Evolutionary conservation across 2,888 invertebrate species (phyloP).

Genomic region (Notodonta ziczac): DNA sequence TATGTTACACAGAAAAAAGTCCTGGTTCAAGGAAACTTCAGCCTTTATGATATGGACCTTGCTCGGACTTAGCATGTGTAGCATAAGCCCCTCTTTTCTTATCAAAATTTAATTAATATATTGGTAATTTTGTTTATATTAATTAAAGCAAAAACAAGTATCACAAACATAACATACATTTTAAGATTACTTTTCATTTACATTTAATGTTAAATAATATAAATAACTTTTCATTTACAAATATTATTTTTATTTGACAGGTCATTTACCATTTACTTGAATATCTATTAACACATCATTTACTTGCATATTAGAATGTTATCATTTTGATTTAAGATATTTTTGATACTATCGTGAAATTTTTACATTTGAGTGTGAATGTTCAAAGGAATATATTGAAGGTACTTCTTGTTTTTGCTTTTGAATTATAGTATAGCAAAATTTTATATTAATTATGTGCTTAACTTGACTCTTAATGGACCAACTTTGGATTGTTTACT

Average conservation of each 20-base stretch:
- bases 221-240: not conserved
- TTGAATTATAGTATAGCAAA: slow-evolving; percentile 32
- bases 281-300: not conserved
- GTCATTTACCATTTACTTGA: slow-evolving; percentile 1
- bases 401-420: slow-evolving; percentile 40
- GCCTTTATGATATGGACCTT: not conserved
- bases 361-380: too few relatives aligned
- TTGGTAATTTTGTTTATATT: slow-evolving; percentile 20
- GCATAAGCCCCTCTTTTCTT: not conserved
- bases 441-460: slow-evolving; percentile 12
- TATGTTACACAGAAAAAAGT: too few relatives aligned
- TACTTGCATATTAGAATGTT: too few relatives aligned
- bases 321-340: too few relatives aligned
- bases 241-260: not conserved
- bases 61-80: not conserved
- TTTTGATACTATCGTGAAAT: too few relatives aligned
- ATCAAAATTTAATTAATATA: slow-evolving; percentile 22
- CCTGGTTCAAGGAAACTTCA: not conserved
- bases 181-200: not conserved
- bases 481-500: not conserved
- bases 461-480: not conserved
- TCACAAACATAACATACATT: not conserved
- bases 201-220: not conserved
- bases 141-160: slow-evolving; percentile 43
- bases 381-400: not conserved